These are phyloP conservation scores for Dipodomys spectabilis DNA, from an alignment of 2,113 vertebrate genomes.

Conservation along the genomic window DNA sequence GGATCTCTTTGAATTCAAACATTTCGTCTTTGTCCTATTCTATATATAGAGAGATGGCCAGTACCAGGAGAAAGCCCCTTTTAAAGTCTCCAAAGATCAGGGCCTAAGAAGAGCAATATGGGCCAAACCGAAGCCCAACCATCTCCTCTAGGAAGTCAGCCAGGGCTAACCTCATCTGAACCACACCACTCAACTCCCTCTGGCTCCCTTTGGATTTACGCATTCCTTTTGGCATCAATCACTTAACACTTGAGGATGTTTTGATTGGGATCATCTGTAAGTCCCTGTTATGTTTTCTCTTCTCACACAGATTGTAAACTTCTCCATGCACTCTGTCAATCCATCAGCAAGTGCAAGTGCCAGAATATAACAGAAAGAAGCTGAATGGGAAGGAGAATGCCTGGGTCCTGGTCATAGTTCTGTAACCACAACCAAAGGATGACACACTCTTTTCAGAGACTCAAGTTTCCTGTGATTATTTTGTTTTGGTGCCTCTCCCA, in stretches of 20 bases:
- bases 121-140: slow-evolving; percentile 26
- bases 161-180: slow-evolving; percentile 61
- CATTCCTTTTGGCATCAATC: slow-evolving; percentile 58
- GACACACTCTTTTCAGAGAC: neutral
- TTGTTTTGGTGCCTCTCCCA: neutral
- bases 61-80: neutral
- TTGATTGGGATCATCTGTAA: slow-evolving; percentile 62
- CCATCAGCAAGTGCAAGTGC: neutral
- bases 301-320: slow-evolving; percentile 4
- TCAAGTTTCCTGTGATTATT: neutral
- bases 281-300: slow-evolving; percentile 46
- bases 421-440: neutral
- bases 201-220: slow-evolving; percentile 3
- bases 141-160: slow-evolving; percentile 59
- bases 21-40: slow-evolving; percentile 6
- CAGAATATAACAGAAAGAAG: neutral
- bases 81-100: slow-evolving; percentile 9
- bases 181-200: slow-evolving; percentile 11
- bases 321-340: slow-evolving; percentile 5
- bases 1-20: neutral
- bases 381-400: neutral
- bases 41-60: neutral
- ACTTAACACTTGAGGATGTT: slow-evolving; percentile 60
- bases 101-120: neutral
- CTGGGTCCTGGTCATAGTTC: neutral